These are phyloP conservation scores for Pogona vitticeps DNA, from an alignment of 2,113 vertebrate species.

Conservation along the genomic window DNA sequence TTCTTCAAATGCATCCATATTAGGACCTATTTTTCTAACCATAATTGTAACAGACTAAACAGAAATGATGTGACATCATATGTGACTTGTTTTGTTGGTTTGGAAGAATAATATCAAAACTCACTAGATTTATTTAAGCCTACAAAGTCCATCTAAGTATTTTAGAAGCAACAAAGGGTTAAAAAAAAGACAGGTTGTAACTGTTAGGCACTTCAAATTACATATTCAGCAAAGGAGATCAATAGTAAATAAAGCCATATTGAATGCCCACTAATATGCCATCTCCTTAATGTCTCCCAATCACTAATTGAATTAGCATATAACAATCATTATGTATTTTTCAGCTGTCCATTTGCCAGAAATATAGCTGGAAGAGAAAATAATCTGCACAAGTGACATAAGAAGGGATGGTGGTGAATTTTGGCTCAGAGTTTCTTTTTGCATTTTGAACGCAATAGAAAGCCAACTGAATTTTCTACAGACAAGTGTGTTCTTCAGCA, in stretches of 20 bases:
- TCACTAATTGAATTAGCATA: background rate
- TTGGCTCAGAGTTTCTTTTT: slow-evolving; percentile 28
- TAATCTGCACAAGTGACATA: background rate
- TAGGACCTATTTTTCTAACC: slow-evolving; percentile 48
- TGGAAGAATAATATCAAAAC: slow-evolving; percentile 51
- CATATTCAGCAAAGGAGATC: slow-evolving; percentile 43
- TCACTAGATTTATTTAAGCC: slow-evolving; percentile 40
- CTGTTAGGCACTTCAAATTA: background rate
- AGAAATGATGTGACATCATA: slow-evolving; percentile 41
- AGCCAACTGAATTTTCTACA: slow-evolving; percentile 42
- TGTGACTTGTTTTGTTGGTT: slow-evolving; percentile 58
- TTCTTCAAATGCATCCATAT: slow-evolving; percentile 45
- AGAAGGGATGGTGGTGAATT: background rate
- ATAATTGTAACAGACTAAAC: slow-evolving; percentile 56
- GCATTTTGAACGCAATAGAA: slow-evolving; percentile 30
- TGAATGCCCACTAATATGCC: slow-evolving; percentile 31
- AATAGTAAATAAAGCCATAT: slow-evolving; percentile 38
- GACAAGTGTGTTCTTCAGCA: slow-evolving; percentile 56
- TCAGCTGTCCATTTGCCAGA: background rate
- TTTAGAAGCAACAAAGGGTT: slow-evolving; percentile 20
- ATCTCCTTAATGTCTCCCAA: slow-evolving; percentile 35
- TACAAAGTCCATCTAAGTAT: background rate
- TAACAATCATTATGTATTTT: slow-evolving; percentile 26
- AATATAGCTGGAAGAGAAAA: background rate
- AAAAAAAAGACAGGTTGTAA: background rate